These are phyloP conservation scores for Corythoichthys haematopterus DNA, from an alignment of 2,113 vertebrate species.

Conservation along the genomic window DNA sequence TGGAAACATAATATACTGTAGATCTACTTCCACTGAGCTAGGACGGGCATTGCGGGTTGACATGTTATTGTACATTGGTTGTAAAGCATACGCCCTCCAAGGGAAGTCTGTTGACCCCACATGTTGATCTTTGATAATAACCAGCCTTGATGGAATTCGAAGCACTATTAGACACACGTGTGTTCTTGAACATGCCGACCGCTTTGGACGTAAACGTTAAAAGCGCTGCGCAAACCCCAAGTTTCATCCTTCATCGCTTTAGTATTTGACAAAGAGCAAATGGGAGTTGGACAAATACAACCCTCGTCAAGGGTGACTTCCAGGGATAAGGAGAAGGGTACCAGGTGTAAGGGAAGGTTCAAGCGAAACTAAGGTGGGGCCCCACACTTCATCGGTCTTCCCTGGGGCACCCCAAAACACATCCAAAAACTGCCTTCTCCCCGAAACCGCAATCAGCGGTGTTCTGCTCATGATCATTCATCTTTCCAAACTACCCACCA, in stretches of 20 bases:
- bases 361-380: not conserved
- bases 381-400: conserved; percentile 46
- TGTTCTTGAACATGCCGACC: conserved; percentile 12
- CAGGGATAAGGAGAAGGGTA: conserved; percentile 35
- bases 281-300: conserved; percentile 45
- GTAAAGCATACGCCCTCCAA: conserved; percentile 17
- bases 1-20: not conserved
- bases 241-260: conserved; percentile 14
- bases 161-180: conserved; percentile 44
- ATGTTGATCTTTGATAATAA: conserved; percentile 21
- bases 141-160: conserved; percentile 34
- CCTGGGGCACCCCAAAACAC: conserved; percentile 6
- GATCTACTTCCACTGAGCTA: conserved; percentile 16
- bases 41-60: conserved; percentile 24
- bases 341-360: conserved; percentile 8
- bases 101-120: conserved; percentile 25
- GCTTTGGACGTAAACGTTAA: conserved; percentile 23
- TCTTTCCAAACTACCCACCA: conserved; percentile 14
- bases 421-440: conserved; percentile 4
- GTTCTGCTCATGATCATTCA: conserved; percentile 18
- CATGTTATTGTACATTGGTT: conserved; percentile 34
- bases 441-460: conserved; percentile 12
- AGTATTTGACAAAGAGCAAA: conserved; percentile 45
- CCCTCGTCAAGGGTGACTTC: conserved; percentile 36
- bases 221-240: not conserved